Percentiles rank a stretch among this genome's conserved stretches.
These are phyloP conservation scores for Embidobia sp. DNA, from an alignment of 2,888 invertebrate genomes.

Conservation along the genomic window DNA sequence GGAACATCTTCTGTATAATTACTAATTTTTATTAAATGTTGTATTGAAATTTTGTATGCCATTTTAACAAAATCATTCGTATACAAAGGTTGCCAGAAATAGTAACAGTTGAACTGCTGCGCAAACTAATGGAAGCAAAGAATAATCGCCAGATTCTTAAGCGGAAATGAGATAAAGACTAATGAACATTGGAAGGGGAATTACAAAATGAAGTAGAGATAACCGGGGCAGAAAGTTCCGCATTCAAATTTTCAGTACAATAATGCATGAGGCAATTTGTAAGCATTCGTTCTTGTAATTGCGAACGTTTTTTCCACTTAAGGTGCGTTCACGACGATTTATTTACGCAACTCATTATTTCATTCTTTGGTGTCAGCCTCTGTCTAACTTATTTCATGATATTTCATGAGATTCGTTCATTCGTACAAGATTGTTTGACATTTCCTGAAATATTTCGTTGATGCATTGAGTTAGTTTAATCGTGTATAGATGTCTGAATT, in stretches of 20 bases:
- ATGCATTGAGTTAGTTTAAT: no score
- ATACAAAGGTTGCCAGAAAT: constrained; percentile 30
- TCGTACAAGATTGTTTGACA: no score
- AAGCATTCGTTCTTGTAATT: neutral
- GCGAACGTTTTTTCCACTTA: no score
- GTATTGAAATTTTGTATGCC: constrained; percentile 17
- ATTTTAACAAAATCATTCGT: no score
- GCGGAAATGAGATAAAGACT: constrained; percentile 52
- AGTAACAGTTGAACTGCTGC: constrained; percentile 38
- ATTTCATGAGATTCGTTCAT: no score
- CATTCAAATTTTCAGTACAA: neutral
- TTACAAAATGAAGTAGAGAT: constrained; percentile 20
- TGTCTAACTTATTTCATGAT: no score
- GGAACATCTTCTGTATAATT: no score
- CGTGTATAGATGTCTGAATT: no score
- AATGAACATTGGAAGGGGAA: constrained; percentile 41
- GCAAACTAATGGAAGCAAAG: constrained; percentile 45
- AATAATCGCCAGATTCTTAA: constrained; percentile 48
- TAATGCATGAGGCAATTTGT: neutral
- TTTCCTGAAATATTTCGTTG: no score
- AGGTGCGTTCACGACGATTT: no score
- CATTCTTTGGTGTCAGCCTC: no score
- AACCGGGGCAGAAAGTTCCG: constrained; percentile 1
- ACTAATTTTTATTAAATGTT: neutral
- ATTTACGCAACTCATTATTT: no score